Evolutionary conservation across 2,113 vertebrate species (phyloP).

Genomic region (Vombatus ursinus): DNA sequence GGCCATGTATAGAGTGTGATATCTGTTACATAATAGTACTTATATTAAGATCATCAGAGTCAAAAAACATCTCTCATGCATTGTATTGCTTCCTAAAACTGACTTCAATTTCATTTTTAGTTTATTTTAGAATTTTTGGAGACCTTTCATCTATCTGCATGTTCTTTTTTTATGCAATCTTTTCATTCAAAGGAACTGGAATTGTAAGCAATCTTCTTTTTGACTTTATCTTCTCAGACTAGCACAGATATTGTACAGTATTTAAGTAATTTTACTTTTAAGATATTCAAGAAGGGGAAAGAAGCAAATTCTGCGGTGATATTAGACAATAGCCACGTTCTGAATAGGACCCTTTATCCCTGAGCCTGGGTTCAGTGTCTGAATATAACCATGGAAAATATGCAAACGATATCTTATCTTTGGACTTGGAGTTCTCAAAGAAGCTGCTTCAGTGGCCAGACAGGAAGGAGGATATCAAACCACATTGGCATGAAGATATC

Average conservation of each 20-base stretch:
- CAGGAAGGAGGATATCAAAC: constrained; percentile 70
- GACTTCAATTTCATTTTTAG: background rate
- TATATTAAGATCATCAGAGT: background rate
- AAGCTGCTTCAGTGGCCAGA: constrained; percentile 61
- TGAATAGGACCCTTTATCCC: constrained; percentile 40
- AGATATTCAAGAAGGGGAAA: background rate
- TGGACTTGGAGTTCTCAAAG: constrained; percentile 61
- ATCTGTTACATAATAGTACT: too few species aligned
- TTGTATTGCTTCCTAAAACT: background rate
- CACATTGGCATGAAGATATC: constrained; percentile 65
- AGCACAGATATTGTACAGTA: background rate
- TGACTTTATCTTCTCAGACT: background rate
- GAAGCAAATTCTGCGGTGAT: background rate
- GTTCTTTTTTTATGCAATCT: background rate
- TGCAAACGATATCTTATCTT: constrained; percentile 58
- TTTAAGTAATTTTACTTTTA: background rate
- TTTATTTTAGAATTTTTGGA: background rate
- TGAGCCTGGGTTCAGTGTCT: constrained; percentile 52
- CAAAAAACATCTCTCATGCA: background rate
- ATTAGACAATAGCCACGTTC: background rate
- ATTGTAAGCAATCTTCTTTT: background rate
- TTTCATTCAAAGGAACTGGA: background rate
- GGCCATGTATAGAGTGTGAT: too few species aligned
- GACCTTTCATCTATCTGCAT: background rate
- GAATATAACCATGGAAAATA: constrained; percentile 63